Evolutionary conservation across 1,140 invertebrate genomes (phyloP).

Genomic region (Drosophila erecta): DNA sequence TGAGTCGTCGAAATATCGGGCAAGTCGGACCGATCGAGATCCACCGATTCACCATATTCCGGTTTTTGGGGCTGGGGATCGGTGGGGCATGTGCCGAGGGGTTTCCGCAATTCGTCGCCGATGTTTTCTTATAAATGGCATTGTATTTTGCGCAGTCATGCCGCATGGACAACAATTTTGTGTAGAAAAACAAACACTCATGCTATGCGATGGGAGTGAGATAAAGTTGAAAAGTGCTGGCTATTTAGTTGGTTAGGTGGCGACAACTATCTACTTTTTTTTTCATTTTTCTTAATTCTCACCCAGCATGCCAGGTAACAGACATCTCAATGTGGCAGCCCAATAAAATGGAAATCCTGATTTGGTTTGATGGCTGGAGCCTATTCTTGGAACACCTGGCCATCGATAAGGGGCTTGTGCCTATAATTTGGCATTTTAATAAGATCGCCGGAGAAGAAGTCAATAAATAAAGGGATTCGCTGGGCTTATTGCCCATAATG

Average conservation of each 20-base stretch:
- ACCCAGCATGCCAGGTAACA: too few relatives aligned
- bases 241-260: neutral
- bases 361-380: neutral
- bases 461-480: constrained; percentile 34
- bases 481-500: constrained; percentile 9
- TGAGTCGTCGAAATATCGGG: constrained; percentile 16
- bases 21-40: constrained; percentile 1
- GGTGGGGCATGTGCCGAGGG: neutral
- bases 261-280: too few relatives aligned
- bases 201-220: neutral
- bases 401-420: neutral
- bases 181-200: constrained; percentile 24
- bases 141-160: constrained; percentile 64
- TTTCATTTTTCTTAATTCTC: too few relatives aligned
- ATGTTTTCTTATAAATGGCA: constrained; percentile 13
- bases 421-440: constrained; percentile 8
- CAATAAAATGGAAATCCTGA: neutral
- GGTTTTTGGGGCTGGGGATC: constrained; percentile 25
- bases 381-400: constrained; percentile 6
- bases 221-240: constrained; percentile 10
- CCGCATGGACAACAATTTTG: constrained; percentile 45
- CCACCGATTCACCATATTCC: constrained; percentile 12
- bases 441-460: neutral
- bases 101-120: constrained; percentile 32
- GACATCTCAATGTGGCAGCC: neutral